Evolutionary conservation across 2,113 vertebrate species (phyloP).

Genomic region (Toxotes jaculatrix): DNA sequence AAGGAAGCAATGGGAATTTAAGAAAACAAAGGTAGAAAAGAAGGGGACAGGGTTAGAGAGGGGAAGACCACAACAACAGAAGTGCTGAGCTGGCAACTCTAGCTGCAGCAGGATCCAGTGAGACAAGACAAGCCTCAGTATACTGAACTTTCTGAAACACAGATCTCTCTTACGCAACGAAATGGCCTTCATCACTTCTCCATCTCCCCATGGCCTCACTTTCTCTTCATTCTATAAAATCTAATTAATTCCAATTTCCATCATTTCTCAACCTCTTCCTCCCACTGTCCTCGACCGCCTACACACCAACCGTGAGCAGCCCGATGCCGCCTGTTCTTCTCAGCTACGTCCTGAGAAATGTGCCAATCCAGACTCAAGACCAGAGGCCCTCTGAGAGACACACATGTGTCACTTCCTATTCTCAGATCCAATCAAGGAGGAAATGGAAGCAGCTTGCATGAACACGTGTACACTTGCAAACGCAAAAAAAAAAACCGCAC

Average conservation of each 20-base stretch:
- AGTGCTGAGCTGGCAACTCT: slow-evolving; percentile 13
- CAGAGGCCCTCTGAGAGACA: slow-evolving; percentile 54
- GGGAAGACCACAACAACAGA: slow-evolving; percentile 2
- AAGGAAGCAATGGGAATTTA: slow-evolving; percentile 14
- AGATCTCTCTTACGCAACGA: slow-evolving; percentile 3
- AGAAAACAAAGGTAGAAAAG: not conserved
- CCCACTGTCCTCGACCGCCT: slow-evolving; percentile 29
- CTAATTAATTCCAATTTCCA: slow-evolving; percentile 40
- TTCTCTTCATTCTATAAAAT: slow-evolving; percentile 22
- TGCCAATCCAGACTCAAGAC: slow-evolving; percentile 56
- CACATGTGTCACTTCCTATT: slow-evolving; percentile 71
- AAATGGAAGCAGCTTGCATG: slow-evolving; percentile 61
- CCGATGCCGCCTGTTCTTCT: slow-evolving; percentile 45
- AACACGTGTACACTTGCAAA: slow-evolving; percentile 38
- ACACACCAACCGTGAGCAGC: slow-evolving; percentile 51
- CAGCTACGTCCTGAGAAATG: slow-evolving; percentile 46
- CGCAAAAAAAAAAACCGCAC: not conserved
- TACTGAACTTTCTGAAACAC: slow-evolving; percentile 4
- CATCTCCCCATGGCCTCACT: not conserved
- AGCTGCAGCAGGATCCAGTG: slow-evolving; percentile 7
- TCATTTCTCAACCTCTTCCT: slow-evolving; percentile 38
- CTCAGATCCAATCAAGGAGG: slow-evolving; percentile 51
- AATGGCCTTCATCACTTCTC: slow-evolving; percentile 8
- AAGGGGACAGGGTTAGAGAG: not conserved
- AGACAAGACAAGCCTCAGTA: not conserved